Conservation (phyloP, 2,888 invertebrate species). For the Capitulum mitella region DNA sequence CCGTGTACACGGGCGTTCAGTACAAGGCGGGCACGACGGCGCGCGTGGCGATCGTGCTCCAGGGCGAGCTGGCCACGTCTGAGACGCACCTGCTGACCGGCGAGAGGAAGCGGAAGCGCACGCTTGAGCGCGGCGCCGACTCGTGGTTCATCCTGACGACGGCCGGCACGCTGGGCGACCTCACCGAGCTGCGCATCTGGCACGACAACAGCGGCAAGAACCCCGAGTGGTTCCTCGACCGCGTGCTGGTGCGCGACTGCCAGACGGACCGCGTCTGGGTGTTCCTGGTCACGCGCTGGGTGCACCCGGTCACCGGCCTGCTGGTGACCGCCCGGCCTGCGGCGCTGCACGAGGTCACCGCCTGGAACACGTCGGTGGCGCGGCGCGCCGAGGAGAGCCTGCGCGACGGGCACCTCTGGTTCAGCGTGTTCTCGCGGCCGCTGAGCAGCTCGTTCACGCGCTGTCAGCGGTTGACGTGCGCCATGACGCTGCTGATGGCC, state of each 20-base stretch:
- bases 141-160: slow-evolving; percentile 34
- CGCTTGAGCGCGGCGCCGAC: slow-evolving; percentile 38
- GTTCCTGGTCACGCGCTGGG: slow-evolving; percentile 46
- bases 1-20: slow-evolving; percentile 44
- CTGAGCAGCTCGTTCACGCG: slow-evolving; percentile 43
- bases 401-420: slow-evolving; percentile 49
- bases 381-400: slow-evolving; percentile 41
- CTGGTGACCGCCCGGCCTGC: slow-evolving; percentile 47
- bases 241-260: slow-evolving; percentile 45
- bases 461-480: slow-evolving; percentile 47
- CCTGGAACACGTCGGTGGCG: slow-evolving; percentile 46
- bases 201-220: slow-evolving; percentile 47
- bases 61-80: slow-evolving; percentile 29
- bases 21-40: slow-evolving; percentile 39
- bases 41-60: slow-evolving; percentile 44
- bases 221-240: slow-evolving; percentile 45
- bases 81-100: slow-evolving; percentile 34
- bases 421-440: slow-evolving; percentile 48
- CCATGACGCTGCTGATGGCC: slow-evolving; percentile 46
- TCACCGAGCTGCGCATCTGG: slow-evolving; percentile 47
- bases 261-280: slow-evolving; percentile 45
- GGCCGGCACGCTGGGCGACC: slow-evolving; percentile 43
- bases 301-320: slow-evolving; percentile 43
- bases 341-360: slow-evolving; percentile 45
- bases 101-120: slow-evolving; percentile 47